These are phyloP conservation scores for Syrrhaptes paradoxus DNA, from an alignment of 2,113 vertebrate species.

Conservation along the genomic window DNA sequence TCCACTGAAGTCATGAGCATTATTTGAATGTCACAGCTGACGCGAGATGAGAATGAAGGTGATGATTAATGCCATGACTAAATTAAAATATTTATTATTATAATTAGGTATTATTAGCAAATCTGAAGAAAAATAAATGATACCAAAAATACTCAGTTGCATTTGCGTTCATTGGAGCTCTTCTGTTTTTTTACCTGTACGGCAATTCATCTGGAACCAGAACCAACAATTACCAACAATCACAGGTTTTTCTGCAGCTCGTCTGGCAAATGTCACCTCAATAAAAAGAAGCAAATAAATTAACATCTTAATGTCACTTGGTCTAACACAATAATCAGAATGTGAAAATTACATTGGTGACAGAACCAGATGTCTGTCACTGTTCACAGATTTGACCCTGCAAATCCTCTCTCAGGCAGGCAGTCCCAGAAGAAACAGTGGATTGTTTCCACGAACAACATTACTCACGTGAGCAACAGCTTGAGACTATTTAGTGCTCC, in stretches of 20 bases:
- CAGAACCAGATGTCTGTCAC: not conserved
- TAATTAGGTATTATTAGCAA: conserved; percentile 42
- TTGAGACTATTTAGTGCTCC: not conserved
- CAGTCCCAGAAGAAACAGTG: not conserved
- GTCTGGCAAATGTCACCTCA: not conserved
- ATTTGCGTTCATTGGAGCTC: not conserved
- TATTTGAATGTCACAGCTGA: conserved; percentile 59
- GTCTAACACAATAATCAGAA: not conserved
- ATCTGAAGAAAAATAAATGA: conserved; percentile 27
- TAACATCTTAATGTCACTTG: not conserved
- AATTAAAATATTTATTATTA: conserved; percentile 66
- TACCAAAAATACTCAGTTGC: conserved; percentile 2
- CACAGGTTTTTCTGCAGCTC: not conserved
- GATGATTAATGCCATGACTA: conserved; percentile 57
- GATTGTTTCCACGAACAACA: not conserved
- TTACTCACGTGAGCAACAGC: not conserved
- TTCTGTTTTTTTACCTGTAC: not conserved
- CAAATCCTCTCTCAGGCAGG: not conserved
- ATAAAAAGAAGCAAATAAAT: conserved; percentile 15
- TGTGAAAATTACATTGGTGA: not conserved
- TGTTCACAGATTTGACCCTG: not conserved
- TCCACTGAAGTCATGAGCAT: conserved; percentile 8
- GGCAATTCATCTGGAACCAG: not conserved
- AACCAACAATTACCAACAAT: not conserved
- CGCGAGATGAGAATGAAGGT: conserved; percentile 40